phyloP scores from a whole-genome alignment of 2,888 invertebrate genomes.

The Ligdia adustata region DNA sequence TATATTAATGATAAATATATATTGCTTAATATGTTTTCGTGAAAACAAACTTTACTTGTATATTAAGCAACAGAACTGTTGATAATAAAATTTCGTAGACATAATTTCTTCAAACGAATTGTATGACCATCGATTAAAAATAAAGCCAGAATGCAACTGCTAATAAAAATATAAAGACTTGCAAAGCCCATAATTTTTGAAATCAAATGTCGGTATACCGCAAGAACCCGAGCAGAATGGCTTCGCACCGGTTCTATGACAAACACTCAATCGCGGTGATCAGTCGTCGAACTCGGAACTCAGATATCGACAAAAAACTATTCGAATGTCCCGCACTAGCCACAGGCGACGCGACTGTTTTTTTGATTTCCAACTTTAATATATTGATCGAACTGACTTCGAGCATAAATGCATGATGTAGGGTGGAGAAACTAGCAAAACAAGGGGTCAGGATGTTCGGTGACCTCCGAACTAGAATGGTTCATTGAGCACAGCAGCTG shows the following conservation, averaged over 20 bases:
- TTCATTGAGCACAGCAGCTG: constrained; percentile 80
- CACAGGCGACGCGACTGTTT: constrained; percentile 7
- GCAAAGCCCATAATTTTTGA: constrained; percentile 44
- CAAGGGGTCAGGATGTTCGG: constrained; percentile 71
- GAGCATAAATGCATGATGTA: constrained; percentile 32
- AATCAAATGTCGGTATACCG: constrained; percentile 55
- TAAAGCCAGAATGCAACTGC: no score
- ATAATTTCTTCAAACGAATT: no score
- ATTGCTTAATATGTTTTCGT: constrained; percentile 13
- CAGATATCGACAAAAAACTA: constrained; percentile 54
- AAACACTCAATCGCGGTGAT: constrained; percentile 59
- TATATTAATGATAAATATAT: constrained; percentile 11
- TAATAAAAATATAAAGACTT: constrained; percentile 31
- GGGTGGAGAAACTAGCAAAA: constrained; percentile 69
- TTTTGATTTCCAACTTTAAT: constrained; percentile 25
- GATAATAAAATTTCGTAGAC: no score
- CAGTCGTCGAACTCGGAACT: constrained; percentile 63
- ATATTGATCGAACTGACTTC: constrained; percentile 25
- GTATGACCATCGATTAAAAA: no score
- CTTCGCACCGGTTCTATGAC: constrained; percentile 65
- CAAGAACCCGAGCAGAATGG: constrained; percentile 47
- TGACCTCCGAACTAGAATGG: constrained; percentile 80
- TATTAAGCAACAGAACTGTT: no score
- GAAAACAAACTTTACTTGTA: constrained; percentile 2
- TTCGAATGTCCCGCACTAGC: constrained; percentile 37